Base-by-base conservation (phyloP, 2,888 invertebrate species). In the Lasioglossum villosulum region DNA sequence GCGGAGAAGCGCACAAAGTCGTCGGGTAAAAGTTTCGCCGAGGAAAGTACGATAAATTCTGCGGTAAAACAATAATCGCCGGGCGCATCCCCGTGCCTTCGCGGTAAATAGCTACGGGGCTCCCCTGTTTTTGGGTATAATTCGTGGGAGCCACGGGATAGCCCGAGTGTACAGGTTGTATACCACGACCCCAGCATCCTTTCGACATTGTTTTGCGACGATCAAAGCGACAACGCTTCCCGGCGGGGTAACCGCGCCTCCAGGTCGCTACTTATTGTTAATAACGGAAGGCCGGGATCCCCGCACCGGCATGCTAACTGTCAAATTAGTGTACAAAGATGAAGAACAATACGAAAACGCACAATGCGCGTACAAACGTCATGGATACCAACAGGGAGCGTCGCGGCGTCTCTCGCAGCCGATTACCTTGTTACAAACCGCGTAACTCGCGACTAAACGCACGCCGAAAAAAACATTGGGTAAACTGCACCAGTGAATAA, bases 141-240 rank as follows among this genome's bases (percentile, higher is more conserved):
- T 83, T 83, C 75, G 78, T 30, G 34, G 66, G 16, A 68, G 37
- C 23, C 42, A 30, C 45, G 48, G 68, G 83, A 76, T 79, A 79
- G 79, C 78, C 75, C 68, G 75, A 72, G 78, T 63, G 77, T 70
- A n/a, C 80, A 77, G 66, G 52, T 78, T 73, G 73, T 82, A 68
- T 48, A 42, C 59, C 63, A 59, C 59, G 63, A 37, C 71, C 73
- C n/a, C 56, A 27, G 72, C 76, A 72, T 86, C 80, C 88, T 82
- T 74, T 80, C 59, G 75, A 52, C 77, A 83, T 86, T 87, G 73
- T 76, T 81, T 59, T 39, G 37, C 37, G 45, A 78, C 71, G 88
- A 87, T 84, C 84, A 87, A 89, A 88, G 87, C 84, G 73, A 78
- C 73, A 63, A 76, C 75, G 86, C 74, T 77, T 37, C 78, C 4